phyloP scores from a whole-genome alignment of 2,888 invertebrate species.

The Microctonus aethiopoides region DNA sequence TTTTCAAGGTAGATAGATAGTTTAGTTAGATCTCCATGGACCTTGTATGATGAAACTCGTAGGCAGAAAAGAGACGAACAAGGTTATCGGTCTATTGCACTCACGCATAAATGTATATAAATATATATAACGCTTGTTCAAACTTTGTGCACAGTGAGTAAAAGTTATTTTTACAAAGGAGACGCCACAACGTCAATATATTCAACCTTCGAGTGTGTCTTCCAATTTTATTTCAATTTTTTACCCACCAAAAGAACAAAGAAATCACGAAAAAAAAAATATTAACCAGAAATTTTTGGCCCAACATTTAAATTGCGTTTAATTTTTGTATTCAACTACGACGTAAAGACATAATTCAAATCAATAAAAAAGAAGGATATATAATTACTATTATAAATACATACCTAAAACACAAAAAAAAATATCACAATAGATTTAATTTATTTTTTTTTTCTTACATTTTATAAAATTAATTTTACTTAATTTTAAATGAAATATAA shows the following conservation, averaged over 20 bases:
- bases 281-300: no score
- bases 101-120: conserved; percentile 22
- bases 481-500: neutral
- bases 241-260: neutral
- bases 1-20: neutral
- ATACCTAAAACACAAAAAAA: conserved; percentile 53
- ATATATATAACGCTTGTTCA: no score
- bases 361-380: neutral
- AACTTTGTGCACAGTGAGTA: conserved; percentile 32
- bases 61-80: conserved; percentile 34
- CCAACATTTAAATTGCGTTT: no score
- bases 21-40: neutral
- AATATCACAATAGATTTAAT: neutral
- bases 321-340: no score
- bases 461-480: no score
- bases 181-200: neutral
- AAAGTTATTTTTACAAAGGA: conserved; percentile 56
- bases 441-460: no score
- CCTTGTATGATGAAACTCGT: conserved; percentile 37
- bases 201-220: conserved; percentile 31
- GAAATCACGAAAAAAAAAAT: neutral
- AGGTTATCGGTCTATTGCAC: conserved; percentile 57
- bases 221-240: neutral
- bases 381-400: conserved; percentile 43
- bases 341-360: no score